Percentiles rank a stretch among this genome's conserved stretches.
Conservation (phyloP, 2,113 vertebrate species). For the Pterocles orientalis region DNA sequence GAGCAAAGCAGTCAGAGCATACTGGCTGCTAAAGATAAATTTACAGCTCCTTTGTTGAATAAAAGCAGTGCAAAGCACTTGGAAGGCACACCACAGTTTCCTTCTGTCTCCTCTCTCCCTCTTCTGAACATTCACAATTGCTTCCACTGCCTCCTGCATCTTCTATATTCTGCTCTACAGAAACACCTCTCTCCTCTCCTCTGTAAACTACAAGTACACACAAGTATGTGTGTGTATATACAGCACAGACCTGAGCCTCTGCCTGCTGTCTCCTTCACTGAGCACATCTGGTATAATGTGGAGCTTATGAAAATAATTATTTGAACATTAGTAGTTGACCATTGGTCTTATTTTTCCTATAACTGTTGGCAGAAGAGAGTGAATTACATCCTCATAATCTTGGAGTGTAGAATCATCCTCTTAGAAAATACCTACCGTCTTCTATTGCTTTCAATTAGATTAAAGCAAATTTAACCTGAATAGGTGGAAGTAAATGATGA, state of each 20-base stretch:
- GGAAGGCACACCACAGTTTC: neutral
- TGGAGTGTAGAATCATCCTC: neutral
- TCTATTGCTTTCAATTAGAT: neutral
- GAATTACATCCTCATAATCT: slow-evolving; percentile 22
- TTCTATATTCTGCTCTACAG: neutral
- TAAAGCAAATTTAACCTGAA: slow-evolving; percentile 35
- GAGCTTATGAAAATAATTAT: slow-evolving; percentile 53
- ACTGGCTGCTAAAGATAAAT: slow-evolving; percentile 11
- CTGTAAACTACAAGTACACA: neutral
- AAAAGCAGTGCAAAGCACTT: neutral
- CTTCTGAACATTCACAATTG: neutral
- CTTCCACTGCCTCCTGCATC: neutral
- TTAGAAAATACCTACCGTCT: slow-evolving; percentile 16
- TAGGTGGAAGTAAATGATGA: slow-evolving; percentile 12
- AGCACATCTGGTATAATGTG: slow-evolving; percentile 10
- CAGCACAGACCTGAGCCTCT: neutral
- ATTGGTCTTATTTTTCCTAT: neutral
- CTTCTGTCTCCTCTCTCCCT: neutral
- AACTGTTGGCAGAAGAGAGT: slow-evolving; percentile 28
- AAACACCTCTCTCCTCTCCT: neutral
- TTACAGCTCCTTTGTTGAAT: slow-evolving; percentile 42
- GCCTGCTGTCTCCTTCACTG: neutral
- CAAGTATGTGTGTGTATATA: neutral
- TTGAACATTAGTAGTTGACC: slow-evolving; percentile 3
- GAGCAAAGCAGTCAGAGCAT: slow-evolving; percentile 19